Evolutionary conservation across 2,888 invertebrate species (phyloP), one percentile per base, ranked within the genome.

Genomic region (Ophion ventricosus): DNA sequence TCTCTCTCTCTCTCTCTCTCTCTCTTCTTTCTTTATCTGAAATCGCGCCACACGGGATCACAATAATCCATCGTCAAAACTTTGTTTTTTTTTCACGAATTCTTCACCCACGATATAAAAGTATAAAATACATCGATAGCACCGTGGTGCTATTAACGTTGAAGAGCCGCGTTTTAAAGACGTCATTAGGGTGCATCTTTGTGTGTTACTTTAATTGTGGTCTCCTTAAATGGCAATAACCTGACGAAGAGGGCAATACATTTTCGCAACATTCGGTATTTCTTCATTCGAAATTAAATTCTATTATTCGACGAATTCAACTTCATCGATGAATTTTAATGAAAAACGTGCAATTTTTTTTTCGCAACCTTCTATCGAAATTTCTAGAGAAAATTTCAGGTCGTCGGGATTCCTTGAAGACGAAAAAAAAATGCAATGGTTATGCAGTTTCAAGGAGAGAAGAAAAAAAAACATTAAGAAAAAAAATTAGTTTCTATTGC

Each of bases 61-160:
- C 90, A 89, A 90, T 90, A 89, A 88, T 87, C 84, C 88, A 74
- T 88, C 87, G 77, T 85, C 66, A 57, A 25, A n/a, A n/a, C n/a
- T n/a, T n/a, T n/a, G 67, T 78, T 35, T 40, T 67, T 72, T 86
- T 26, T 64, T 80, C 70, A 79, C 85, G 86, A 87, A 88, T 86
- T 85, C 87, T 83, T 89, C 88, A 87, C 87, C 85, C 89, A 88
- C 90, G 87, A 90, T 93, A 93, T 93, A 93, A 93, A 93, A 93
- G 92, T 93, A 93, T 91, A 93, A 93, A 93, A 92, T 92, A 89
- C 91, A 88, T 87, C 86, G 85, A 88, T 87, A 43, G 64, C 57
- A 74, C 56, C 80, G 69, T 73, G 80, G 79, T 72, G 80, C 76
- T 61, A 74, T 70, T 72, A 72, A 70, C 70, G 43, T 72, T 75